Base-by-base conservation (phyloP, 2,113 vertebrate genomes). In the Sorex araneus region DNA sequence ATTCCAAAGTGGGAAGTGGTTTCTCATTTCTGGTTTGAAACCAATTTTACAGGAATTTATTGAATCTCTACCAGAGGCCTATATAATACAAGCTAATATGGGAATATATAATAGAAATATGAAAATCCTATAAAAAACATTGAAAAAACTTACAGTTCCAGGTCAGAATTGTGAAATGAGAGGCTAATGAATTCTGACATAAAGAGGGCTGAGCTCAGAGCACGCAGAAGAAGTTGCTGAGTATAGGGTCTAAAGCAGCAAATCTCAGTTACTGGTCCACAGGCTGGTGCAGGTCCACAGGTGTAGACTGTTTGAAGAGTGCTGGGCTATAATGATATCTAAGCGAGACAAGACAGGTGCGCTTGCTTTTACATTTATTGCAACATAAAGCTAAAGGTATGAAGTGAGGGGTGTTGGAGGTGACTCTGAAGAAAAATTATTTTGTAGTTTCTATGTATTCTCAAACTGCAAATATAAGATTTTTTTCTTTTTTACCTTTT, bases 91-190 rank as follows among this genome's bases (percentile, higher is more conserved):
- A 10, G n/a, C 16, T 63, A 2, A 18, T 19, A 36, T 47, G 12
- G 54, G 54, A 54, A 54, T 54, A 54, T 54, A 54, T 15, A 54
- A 19, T 54, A 54, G 54, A 54, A 54, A 54, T 54, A 54, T 54
- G 64, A 77, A 78, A 60, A 71, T 71, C 43, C n/a, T 18, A 70
- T 69, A 79, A 70, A 23, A 13, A 32, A 28, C 25, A 60, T 71
- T 19, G n/a, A n/a, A 71, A 71, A 77, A 89, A 63, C 10, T 89
- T 80, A 13, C 40, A 89, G 13, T 89, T 89, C 28, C 30, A 80
- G 34, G 70, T 80, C 13, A 71, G 47, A 79, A 43, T 60, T 80
- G 47, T 79, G 66, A 80, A 66, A 7, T 71, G 28, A 34, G 70
- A 40, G 36, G 64, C 40, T 76, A 63, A 54, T 54, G 13, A 78